Base-by-base conservation (phyloP, 2,888 invertebrate genomes). In the Macrophya alboannulata region DNA sequence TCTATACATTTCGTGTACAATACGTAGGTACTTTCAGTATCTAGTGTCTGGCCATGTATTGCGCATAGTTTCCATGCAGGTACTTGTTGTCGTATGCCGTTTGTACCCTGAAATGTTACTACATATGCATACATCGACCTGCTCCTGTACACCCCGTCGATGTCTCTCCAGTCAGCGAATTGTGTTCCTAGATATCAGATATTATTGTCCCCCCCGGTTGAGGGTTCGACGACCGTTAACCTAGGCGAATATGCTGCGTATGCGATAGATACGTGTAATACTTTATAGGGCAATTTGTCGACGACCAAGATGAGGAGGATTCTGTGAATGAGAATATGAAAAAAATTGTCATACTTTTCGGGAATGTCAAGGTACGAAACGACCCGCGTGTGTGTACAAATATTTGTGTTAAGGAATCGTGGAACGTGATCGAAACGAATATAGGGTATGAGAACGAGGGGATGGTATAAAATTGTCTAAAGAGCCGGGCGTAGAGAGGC, bases 171-270 rank as follows among this genome's bases (percentile, higher is more conserved):
- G 8, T 31, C 43, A 15, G 37, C 40, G 37, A 77, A 77, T 77
- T 51, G 72, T 74, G 72, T 45, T 74, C 5, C 72, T 25, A 77
- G 76, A 51, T 77, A 77, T 51, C 76, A 51, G 76, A 77, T 77
- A 51, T 77, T 77, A 31, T 77, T 77, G 51, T 55, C 55, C 37
- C 77, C 77, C 3, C 31, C 55, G 31, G 51, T 15, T 5, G 55
- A 77, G 51, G 31, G 3, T 51, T 37, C 51, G 77, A 37, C 37
- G 77, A 77, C 51, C 77, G 17, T 37, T 51, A 37, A 10, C 37
- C 31, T 21, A 9, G 37, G 31, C 31, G 31, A 31, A 31, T 31
- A 31, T 25, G 51, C 51, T n/a, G 48, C n/a, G 9, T 25, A 62
- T 31, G 31, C 3, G 3, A 31, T 31, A 3, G 31, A 31, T 31